These are phyloP conservation scores for Catajapyx aquilonaris DNA, from an alignment of 1,140 invertebrate species.

Conservation along the genomic window DNA sequence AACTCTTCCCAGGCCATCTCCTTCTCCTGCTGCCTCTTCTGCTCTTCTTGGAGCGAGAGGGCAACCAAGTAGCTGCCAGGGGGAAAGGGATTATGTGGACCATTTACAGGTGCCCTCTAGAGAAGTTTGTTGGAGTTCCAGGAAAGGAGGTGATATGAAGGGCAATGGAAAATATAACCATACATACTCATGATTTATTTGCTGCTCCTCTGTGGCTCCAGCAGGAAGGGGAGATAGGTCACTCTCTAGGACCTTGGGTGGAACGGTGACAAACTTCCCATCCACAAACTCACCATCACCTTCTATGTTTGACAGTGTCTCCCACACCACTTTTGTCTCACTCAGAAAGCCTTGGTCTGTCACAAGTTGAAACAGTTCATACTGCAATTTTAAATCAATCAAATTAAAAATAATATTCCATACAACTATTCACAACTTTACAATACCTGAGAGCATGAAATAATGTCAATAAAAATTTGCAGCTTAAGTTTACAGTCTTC, in stretches of 20 bases:
- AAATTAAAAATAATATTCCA: too few species aligned
- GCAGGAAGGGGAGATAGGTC: slow-evolving; percentile 9
- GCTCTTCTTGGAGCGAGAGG: slow-evolving; percentile 4
- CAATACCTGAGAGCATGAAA: too few species aligned
- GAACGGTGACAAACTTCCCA: slow-evolving; percentile 20
- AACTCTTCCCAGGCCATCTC: slow-evolving; percentile 4
- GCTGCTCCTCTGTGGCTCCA: slow-evolving; percentile 20
- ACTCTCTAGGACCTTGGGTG: slow-evolving; percentile 15
- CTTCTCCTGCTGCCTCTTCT: slow-evolving; percentile 2
- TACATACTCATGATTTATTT: slow-evolving; percentile 31
- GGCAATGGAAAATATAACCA: too few species aligned
- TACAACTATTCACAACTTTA: too few species aligned
- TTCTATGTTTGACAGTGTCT: slow-evolving; percentile 34
- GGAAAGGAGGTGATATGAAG: too few species aligned
- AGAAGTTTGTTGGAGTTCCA: too few species aligned
- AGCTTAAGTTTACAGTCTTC: too few species aligned
- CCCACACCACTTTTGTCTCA: slow-evolving; percentile 33
- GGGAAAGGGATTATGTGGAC: too few species aligned
- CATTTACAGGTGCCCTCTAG: too few species aligned
- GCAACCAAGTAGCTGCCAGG: slow-evolving; percentile 5
- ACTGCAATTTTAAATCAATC: slow-evolving; percentile 17
- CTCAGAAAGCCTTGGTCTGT: slow-evolving; percentile 37
- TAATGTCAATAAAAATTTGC: too few species aligned
- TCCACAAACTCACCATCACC: slow-evolving; percentile 34
- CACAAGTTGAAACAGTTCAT: slow-evolving; percentile 32